Evolutionary conservation across 1,140 invertebrate genomes (phyloP).

Genomic region (Galendromus occidentalis): DNA sequence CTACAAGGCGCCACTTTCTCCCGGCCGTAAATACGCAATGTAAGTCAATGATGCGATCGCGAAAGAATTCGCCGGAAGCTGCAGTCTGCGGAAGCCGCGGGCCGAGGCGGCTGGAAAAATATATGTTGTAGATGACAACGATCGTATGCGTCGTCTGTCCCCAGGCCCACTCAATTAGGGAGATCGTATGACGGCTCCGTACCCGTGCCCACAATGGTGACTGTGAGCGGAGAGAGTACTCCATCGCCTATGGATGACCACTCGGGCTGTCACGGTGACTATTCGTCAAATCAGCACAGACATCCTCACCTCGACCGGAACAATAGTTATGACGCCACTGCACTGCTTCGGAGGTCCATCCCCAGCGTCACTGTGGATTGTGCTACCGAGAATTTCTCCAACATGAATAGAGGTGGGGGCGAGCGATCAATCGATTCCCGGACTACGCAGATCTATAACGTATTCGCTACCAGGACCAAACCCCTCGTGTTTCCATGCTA

Average conservation of each 20-base stretch:
- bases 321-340: constrained; percentile 3
- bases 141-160: not conserved
- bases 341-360: constrained; percentile 10
- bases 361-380: constrained; percentile 11
- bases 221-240: not conserved
- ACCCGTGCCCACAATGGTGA: not conserved
- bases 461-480: not conserved
- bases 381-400: not conserved
- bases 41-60: not conserved
- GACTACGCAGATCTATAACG: not conserved
- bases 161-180: not conserved
- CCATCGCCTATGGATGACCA: not conserved
- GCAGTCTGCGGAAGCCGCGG: too few relatives aligned
- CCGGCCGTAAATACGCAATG: constrained; percentile 1
- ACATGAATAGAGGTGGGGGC: not conserved
- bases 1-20: constrained; percentile 1
- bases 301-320: constrained; percentile 7
- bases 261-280: not conserved
- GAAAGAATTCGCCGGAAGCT: not conserved
- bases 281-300: not conserved
- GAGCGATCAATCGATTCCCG: too few relatives aligned
- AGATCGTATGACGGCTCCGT: not conserved
- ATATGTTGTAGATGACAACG: too few relatives aligned
- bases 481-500: not conserved
- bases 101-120: too few relatives aligned